Evolutionary conservation across 2,888 invertebrate genomes (phyloP), one percentile per base, ranked within the genome.

Genomic region (Hermaeophaga mercurialis): DNA sequence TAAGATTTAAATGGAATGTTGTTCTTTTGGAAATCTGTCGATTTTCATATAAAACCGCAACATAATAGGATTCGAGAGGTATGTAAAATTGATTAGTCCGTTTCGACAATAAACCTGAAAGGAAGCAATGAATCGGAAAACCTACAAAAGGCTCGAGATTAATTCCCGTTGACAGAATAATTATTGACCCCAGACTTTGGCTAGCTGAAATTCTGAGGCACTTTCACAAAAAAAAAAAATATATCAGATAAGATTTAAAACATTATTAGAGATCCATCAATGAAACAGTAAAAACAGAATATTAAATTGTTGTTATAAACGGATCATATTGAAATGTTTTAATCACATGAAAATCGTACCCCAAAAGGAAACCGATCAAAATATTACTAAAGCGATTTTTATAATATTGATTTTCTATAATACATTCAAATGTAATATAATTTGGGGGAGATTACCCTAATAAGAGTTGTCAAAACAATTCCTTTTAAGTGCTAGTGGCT

Each of bases 131-230:
- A 63, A 56, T 58, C 65, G 70, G 64, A 70, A 69, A 67, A 56
- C 62, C 61, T 63, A 68, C 67, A 70, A 71, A 70, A 66, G 68
- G 62, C 55, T 49, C 52, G 58, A 63, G 66, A 66, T 68, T 73
- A 70, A 73, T 72, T 61, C 63, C 65, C 70, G 68, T 69, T 69
- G 73, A 72, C 73, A 71, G 72, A 59, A 65, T 73, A 73, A 73
- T 73, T 68, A 69, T 61, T 54, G 61, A 61, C 44, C 47, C 58
- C 53, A 59, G 54, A 56, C 53, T 41, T 47, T 55, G 56, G 45
- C 61, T 45, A 19, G 44, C 39, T 41, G 18, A 31, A 49, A 49
- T 49, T 49, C 39, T 39, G 22, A 14, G 49, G 18, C 39, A 41
- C 28, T 12, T n/a, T n/a, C n/a, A n/a, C n/a, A n/a, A n/a, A n/a